Conservation (phyloP, 2,113 vertebrate species). For the Apus apus region DNA sequence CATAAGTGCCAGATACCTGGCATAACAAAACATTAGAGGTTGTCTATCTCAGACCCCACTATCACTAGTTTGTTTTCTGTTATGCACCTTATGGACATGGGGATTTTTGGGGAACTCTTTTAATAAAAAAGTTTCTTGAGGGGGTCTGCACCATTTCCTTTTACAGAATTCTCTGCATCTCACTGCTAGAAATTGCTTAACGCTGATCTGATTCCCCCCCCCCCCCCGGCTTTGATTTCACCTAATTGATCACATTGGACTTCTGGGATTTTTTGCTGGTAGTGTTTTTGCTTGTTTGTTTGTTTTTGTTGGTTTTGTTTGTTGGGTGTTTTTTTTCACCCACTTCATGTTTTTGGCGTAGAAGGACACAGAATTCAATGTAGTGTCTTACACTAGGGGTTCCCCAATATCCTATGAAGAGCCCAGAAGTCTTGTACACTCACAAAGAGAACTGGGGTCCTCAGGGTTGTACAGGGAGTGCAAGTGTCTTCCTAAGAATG, state of each 20-base stretch:
- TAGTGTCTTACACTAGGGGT: background rate
- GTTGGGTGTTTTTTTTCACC: background rate
- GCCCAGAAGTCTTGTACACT: background rate
- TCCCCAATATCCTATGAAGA: background rate
- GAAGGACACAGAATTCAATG: background rate
- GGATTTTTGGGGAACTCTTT: background rate
- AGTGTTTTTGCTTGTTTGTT: too few relatives aligned
- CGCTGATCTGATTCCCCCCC: background rate
- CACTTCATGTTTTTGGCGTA: background rate
- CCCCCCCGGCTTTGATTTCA: too few relatives aligned
- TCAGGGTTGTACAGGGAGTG: background rate
- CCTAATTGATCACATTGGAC: background rate
- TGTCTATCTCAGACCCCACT: background rate
- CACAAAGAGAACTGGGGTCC: background rate
- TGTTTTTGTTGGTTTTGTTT: too few relatives aligned
- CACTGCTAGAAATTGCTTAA: background rate
- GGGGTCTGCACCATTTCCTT: background rate
- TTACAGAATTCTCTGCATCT: background rate
- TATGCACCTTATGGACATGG: background rate
- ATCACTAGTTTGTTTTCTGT: background rate
- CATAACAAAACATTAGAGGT: fast-evolving
- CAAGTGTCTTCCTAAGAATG: background rate
- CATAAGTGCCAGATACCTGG: background rate
- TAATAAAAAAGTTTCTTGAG: background rate
- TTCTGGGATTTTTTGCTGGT: background rate